These are phyloP conservation scores for Diachrysia chrysitis DNA, from an alignment of 2,888 invertebrate species.

Conservation along the genomic window DNA sequence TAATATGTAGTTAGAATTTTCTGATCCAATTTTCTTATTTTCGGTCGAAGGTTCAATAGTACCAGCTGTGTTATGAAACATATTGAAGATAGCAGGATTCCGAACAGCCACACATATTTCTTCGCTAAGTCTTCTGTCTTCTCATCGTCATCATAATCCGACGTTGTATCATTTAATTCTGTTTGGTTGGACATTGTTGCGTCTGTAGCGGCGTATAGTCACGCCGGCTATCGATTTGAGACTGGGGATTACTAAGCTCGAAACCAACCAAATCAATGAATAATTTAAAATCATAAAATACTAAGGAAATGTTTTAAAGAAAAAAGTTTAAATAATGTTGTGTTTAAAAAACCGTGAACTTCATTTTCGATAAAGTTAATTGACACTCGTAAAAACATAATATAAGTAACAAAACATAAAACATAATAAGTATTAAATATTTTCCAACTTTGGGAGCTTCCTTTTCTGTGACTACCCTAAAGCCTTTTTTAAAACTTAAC, in stretches of 20 bases:
- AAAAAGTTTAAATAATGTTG: no score
- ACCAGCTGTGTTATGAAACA: slow-evolving; percentile 66
- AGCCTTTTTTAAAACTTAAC: no score
- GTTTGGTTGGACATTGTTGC: slow-evolving; percentile 32
- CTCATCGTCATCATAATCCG: no score
- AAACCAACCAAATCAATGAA: neutral
- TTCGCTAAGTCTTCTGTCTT: neutral
- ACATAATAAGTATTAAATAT: no score
- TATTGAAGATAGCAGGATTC: slow-evolving; percentile 65
- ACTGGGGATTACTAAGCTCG: slow-evolving; percentile 14
- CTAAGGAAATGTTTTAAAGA: no score
- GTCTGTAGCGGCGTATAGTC: slow-evolving; percentile 6
- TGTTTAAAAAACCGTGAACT: no score
- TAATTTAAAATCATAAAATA: slow-evolving; percentile 8
- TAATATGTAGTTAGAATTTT: slow-evolving; percentile 73
- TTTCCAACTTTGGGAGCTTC: no score
- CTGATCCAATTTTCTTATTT: slow-evolving; percentile 73
- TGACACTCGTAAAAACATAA: no score
- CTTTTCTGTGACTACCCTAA: no score
- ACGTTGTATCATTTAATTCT: slow-evolving; percentile 5
- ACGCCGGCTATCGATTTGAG: neutral
- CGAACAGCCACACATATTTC: slow-evolving; percentile 64
- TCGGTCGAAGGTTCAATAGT: slow-evolving; percentile 62
- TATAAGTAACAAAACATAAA: no score
- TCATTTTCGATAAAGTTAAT: no score